Conservation (phyloP, 2,888 invertebrate genomes). For the Lasioglossum lativentre region DNA sequence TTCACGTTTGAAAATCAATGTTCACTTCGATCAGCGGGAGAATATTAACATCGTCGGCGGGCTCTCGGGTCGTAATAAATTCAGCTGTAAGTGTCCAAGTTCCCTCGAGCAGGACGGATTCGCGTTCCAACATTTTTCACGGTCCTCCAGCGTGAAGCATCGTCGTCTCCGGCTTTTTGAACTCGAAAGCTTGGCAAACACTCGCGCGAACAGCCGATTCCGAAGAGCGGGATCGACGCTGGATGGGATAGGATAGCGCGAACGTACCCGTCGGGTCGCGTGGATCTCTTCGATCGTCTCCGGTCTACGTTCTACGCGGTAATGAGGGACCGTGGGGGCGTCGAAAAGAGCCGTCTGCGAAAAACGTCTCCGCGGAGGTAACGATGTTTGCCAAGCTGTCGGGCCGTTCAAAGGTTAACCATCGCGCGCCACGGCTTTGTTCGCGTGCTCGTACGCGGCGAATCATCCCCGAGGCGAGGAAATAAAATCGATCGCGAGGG, state of each 20-base stretch:
- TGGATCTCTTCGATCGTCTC: background rate
- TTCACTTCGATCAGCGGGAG: background rate
- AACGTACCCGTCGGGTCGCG: background rate
- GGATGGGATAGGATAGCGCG: background rate
- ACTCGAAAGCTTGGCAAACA: constrained; percentile 3
- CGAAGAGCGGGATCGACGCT: background rate
- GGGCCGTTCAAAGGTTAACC: constrained; percentile 42
- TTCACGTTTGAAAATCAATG: background rate
- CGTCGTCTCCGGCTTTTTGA: constrained; percentile 46
- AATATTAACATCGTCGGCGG: background rate
- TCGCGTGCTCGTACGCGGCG: constrained; percentile 23
- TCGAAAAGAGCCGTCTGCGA: constrained; percentile 7
- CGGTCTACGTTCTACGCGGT: background rate
- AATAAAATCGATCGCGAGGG: constrained; percentile 50
- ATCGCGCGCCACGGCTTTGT: constrained; percentile 23
- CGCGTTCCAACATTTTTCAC: background rate
- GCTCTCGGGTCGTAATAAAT: background rate
- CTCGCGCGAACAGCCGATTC: background rate
- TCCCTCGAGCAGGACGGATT: background rate
- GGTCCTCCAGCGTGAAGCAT: constrained; percentile 3
- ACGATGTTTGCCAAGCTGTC: constrained; percentile 45
- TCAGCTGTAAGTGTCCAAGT: background rate
- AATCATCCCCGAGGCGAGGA: constrained; percentile 37
- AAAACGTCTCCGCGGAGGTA: background rate
- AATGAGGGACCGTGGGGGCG: background rate